A percentile compares a stretch with the other conserved stretches of the same genome.
Conservation (phyloP, 2,888 invertebrate genomes). For the Amiota mariae region DNA sequence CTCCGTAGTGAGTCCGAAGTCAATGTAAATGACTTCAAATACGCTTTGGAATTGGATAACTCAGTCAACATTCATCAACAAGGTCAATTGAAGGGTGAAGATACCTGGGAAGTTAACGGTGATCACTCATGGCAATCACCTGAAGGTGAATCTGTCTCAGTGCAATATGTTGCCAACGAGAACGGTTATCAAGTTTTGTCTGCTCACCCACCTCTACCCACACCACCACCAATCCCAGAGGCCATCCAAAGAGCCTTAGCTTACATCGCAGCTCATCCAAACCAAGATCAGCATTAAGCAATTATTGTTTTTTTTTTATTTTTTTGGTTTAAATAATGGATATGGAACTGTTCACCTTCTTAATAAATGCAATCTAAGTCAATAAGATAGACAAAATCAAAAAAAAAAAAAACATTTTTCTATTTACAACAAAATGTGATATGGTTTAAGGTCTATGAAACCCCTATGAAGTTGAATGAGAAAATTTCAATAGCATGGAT, state of each 20-base stretch:
- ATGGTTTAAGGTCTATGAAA: no score
- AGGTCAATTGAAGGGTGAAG: constrained; percentile 48
- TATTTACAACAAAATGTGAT: not conserved
- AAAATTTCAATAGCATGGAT: no score
- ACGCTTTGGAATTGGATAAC: constrained; percentile 57
- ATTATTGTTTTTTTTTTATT: not conserved
- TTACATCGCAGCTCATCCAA: constrained; percentile 53
- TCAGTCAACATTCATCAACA: constrained; percentile 53
- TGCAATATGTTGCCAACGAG: constrained; percentile 55
- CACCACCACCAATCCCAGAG: constrained; percentile 63
- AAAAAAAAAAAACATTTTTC: not conserved
- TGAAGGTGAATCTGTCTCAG: constrained; percentile 53
- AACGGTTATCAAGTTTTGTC: constrained; percentile 54
- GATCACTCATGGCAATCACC: constrained; percentile 51
- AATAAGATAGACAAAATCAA: not conserved
- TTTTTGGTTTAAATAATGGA: not conserved
- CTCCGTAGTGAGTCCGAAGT: constrained; percentile 56
- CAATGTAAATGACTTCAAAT: constrained; percentile 54
- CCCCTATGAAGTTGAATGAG: no score
- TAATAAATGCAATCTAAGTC: constrained; percentile 22
- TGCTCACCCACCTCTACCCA: constrained; percentile 62
- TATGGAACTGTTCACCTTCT: not conserved
- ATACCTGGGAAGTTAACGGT: constrained; percentile 50
- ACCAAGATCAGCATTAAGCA: not conserved
- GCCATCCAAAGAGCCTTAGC: constrained; percentile 49